phyloP scores from a whole-genome alignment of 2,888 invertebrate species.

The Drosophila pseudotalamancana region DNA sequence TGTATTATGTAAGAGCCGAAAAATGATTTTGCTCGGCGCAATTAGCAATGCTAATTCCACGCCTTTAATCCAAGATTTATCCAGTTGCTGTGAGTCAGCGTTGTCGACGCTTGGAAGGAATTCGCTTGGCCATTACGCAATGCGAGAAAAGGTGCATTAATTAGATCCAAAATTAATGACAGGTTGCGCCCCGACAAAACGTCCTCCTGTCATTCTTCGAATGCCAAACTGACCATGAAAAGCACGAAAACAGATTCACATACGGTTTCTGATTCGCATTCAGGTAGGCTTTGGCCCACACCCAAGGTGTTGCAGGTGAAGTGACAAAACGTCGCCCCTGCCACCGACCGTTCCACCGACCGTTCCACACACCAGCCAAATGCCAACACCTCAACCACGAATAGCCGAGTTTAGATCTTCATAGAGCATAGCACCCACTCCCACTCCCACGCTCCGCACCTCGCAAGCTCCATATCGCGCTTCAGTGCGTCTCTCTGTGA shows the following conservation, averaged over 20 bases:
- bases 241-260: conserved; percentile 31
- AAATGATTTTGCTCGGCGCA: conserved; percentile 36
- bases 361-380: conserved; percentile 9
- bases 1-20: conserved; percentile 62
- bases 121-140: conserved; percentile 54
- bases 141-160: conserved; percentile 41
- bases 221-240: conserved; percentile 77
- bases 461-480: conserved; percentile 56
- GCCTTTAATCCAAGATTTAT: conserved; percentile 38
- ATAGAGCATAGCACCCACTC: conserved; percentile 1
- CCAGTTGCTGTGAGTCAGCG: conserved; percentile 20
- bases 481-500: conserved; percentile 66
- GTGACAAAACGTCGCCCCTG: conserved; percentile 69
- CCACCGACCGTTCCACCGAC: too few species aligned
- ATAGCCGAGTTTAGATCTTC: conserved; percentile 10
- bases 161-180: conserved; percentile 54
- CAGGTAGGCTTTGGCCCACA: conserved; percentile 23
- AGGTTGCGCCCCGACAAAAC: conserved; percentile 38
- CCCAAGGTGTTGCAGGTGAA: conserved; percentile 69
- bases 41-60: conserved; percentile 63
- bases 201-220: conserved; percentile 71
- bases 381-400: conserved; percentile 58
- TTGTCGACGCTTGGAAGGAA: conserved; percentile 49
- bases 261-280: conserved; percentile 4
- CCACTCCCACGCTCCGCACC: neutral